Percentiles rank a stretch among this genome's conserved stretches.
Conservation (phyloP, 2,888 invertebrate genomes). For the Pandemis heparana region DNA sequence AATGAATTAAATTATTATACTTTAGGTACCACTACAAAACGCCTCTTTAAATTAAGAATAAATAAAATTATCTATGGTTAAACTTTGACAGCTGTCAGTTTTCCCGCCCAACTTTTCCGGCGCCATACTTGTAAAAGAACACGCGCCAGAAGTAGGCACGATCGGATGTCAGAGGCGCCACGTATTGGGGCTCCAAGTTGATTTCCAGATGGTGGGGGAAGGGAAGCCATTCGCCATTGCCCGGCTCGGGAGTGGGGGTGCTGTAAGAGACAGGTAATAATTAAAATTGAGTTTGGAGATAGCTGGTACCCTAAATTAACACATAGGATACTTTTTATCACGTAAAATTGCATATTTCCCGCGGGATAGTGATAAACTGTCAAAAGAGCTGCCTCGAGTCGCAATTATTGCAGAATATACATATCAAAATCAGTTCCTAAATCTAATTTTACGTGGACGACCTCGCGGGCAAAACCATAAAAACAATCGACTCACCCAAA, state of each 20-base stretch:
- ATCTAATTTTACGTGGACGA: no score
- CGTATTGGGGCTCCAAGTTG: slow-evolving; percentile 73
- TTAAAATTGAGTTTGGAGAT: no score
- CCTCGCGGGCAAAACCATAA: no score
- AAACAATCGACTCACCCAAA: slow-evolving; percentile 65
- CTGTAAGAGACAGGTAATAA: slow-evolving; percentile 51
- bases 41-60: slow-evolving; percentile 22
- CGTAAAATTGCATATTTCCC: no score
- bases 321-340: no score
- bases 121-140: slow-evolving; percentile 72
- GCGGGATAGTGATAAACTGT: no score
- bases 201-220: slow-evolving; percentile 73
- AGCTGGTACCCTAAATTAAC: no score
- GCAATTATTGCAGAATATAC: no score
- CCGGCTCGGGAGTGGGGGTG: slow-evolving; percentile 70
- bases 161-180: slow-evolving; percentile 74
- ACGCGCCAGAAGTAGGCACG: slow-evolving; percentile 75
- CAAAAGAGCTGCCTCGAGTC: no score
- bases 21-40: not conserved
- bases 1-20: no score
- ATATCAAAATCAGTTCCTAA: no score
- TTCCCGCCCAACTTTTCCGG: slow-evolving; percentile 46
- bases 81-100: slow-evolving; percentile 10
- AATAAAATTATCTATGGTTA: slow-evolving; percentile 27
- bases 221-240: slow-evolving; percentile 74